A percentile compares a stretch with the other conserved stretches of the same genome.
These are phyloP conservation scores for Rhynchonycteris naso DNA, from an alignment of 2,797 vertebrate genomes.

Conservation along the genomic window DNA sequence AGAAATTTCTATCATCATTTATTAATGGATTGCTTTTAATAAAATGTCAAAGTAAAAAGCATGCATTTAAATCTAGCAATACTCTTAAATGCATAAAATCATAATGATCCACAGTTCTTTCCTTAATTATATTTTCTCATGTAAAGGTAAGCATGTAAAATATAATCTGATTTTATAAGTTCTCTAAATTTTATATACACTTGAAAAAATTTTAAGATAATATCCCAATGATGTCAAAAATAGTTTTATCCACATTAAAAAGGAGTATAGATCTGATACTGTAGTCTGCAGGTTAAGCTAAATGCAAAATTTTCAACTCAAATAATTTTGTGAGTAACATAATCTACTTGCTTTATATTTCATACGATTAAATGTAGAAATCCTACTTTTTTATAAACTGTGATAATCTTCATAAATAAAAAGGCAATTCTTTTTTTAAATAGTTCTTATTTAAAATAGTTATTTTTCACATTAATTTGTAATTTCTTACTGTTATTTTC, in stretches of 20 bases:
- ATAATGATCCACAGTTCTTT: neutral
- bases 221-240: neutral
- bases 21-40: constrained; percentile 58
- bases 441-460: no score
- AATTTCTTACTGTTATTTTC: neutral
- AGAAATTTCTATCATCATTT: constrained; percentile 62
- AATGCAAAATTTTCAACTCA: neutral
- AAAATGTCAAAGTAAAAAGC: constrained; percentile 51
- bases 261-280: neutral
- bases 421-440: neutral
- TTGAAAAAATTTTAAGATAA: neutral
- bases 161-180: neutral
- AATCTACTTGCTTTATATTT: neutral
- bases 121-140: neutral
- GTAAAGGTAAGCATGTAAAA: neutral
- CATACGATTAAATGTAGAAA: neutral
- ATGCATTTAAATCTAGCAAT: constrained; percentile 56
- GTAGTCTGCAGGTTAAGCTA: neutral
- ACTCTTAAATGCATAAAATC: neutral
- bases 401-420: neutral
- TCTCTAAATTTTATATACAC: neutral
- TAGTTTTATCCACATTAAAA: neutral
- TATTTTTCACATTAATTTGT: neutral
- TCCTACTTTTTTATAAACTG: neutral
- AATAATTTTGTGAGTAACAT: neutral